These are phyloP conservation scores for Phania funesta DNA, from an alignment of 2,888 invertebrate genomes.

Conservation along the genomic window DNA sequence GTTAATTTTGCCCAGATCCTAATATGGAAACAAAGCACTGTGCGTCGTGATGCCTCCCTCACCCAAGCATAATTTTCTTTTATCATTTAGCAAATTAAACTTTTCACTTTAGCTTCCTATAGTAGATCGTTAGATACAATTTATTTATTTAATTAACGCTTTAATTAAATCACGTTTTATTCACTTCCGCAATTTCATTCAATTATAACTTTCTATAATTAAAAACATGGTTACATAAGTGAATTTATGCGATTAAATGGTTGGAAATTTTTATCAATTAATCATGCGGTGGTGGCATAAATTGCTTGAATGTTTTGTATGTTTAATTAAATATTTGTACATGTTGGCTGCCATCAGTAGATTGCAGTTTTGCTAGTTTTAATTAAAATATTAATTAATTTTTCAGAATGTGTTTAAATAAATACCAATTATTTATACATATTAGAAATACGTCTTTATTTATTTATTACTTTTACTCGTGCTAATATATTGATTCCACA, in stretches of 20 bases:
- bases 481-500: not conserved
- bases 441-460: not conserved
- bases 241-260: slow-evolving; percentile 12
- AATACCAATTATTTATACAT: not conserved
- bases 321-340: not conserved
- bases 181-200: slow-evolving; percentile 32
- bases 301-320: slow-evolving; percentile 18
- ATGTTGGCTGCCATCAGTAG: not conserved
- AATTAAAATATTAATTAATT: not conserved
- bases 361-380: slow-evolving; percentile 33
- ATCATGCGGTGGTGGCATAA: slow-evolving; percentile 11
- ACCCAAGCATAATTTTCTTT: too few species aligned
- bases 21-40: too few species aligned
- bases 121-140: too few species aligned
- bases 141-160: too few species aligned
- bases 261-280: slow-evolving; percentile 34
- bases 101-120: too few species aligned
- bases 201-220: slow-evolving; percentile 35
- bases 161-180: slow-evolving; percentile 56
- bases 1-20: too few species aligned
- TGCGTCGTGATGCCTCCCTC: too few species aligned
- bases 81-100: too few species aligned
- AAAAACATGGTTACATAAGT: not conserved
- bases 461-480: not conserved
- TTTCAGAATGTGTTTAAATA: not conserved